These are phyloP conservation scores for Alviniconcha marisindica DNA, from an alignment of 1,140 invertebrate species.

Conservation along the genomic window DNA sequence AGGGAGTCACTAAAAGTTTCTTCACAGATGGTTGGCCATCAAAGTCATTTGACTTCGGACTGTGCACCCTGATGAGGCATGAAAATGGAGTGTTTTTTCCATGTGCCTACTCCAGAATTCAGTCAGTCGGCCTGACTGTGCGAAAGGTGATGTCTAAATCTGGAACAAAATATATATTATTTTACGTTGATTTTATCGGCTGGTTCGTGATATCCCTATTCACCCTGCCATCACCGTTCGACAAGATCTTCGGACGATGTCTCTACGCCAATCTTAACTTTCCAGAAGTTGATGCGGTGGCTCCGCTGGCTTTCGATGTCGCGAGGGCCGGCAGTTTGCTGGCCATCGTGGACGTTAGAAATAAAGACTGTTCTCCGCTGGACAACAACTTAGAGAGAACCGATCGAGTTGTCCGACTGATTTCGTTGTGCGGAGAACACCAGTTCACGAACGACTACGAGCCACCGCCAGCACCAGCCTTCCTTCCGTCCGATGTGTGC, in stretches of 20 bases:
- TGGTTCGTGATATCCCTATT: neutral
- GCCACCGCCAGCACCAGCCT: neutral
- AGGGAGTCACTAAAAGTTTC: constrained; percentile 19
- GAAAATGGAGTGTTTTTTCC: neutral
- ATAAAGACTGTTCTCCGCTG: neutral
- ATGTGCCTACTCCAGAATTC: neutral
- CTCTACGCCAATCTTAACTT: neutral
- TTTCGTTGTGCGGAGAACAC: neutral
- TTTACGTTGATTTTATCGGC: neutral
- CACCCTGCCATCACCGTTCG: no score
- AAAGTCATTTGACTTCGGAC: constrained; percentile 27
- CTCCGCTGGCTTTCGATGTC: neutral
- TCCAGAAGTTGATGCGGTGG: neutral
- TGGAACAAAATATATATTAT: no score
- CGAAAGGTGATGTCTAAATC: neutral
- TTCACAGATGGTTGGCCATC: constrained; percentile 22
- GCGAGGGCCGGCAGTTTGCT: neutral
- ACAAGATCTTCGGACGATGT: neutral
- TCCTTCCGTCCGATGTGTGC: constrained; percentile 16
- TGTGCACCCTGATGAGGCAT: neutral
- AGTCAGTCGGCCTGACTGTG: neutral
- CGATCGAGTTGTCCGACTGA: neutral
- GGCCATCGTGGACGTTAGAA: neutral
- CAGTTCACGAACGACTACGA: neutral
- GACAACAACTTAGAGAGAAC: neutral